Evolutionary conservation across 1,140 invertebrate genomes (phyloP), one percentile per base, ranked within the genome.

Genomic region (Cyrtorhinus lividipennis): DNA sequence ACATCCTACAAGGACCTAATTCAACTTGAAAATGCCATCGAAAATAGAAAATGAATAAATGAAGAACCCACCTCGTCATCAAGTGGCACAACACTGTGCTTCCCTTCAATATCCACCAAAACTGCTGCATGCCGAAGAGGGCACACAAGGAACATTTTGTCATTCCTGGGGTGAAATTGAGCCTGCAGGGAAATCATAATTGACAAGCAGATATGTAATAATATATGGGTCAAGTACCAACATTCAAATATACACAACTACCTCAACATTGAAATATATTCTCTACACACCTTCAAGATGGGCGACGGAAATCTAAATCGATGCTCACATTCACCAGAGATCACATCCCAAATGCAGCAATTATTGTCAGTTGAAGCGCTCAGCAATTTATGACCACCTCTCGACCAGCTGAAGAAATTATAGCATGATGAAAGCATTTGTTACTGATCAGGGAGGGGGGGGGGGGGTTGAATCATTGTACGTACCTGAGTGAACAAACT

Each of bases 331-430:
- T 98, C 95, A 22, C 93, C 93, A 23, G 84, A 83, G 1, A 97
- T 69, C 15, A 98, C 84, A 76, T 98, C 90, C 93, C 95, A 98
- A 67, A 98, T 89, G 68, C 91, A 95, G 15, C 97, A 93, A 77
- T 92, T 96, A 71, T 98, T 97, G 72, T 98, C 95, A 48, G 93
- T 97, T 1, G 94, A 96, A 8, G 94, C 93, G 73, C 92, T 96
- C 0, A 94, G 74, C 8, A 94, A 72, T 75, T 81, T 89, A 71
- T 87, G 85, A 62, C 95, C 95, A 78, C 91, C 88, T 73, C 95
- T 79, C n/a, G 92, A 97, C 94, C 95, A 99, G 76, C 92, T 87
- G 65, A 60, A 71, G 68, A 59, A n/a, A n/a, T n/a, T n/a, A n/a
- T n/a, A 59, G 30, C 30, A 5, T n/a, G n/a, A n/a, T n/a, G n/a